Percentiles rank a stretch among this genome's conserved stretches.
Evolutionary conservation across 2,113 vertebrate genomes (phyloP).

Genomic region (Neomonachus schauinslandi): DNA sequence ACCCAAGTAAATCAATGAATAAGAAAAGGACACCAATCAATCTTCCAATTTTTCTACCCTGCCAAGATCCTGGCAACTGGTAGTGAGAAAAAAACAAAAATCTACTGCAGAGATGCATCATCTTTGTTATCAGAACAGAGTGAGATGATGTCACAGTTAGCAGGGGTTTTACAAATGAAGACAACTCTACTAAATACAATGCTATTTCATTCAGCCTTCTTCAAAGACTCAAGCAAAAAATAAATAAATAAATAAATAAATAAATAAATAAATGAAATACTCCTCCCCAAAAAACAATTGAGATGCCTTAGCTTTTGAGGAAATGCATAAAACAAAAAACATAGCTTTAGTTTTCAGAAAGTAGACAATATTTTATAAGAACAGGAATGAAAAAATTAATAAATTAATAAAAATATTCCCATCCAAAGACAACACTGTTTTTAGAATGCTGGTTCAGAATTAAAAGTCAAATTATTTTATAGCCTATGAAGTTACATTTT

Average conservation of each 20-base stretch:
- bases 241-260: not conserved
- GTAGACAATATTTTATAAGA: not conserved
- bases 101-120: not conserved
- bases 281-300: not conserved
- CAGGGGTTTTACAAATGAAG: constrained; percentile 39
- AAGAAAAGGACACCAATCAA: constrained; percentile 66
- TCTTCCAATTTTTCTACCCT: constrained; percentile 49
- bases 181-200: not conserved
- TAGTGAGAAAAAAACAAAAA: not conserved
- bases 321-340: not conserved
- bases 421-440: not conserved
- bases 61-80: constrained; percentile 21
- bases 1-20: constrained; percentile 68
- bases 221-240: not conserved
- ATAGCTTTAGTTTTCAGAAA: not conserved
- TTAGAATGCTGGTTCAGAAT: constrained; percentile 1
- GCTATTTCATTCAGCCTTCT: not conserved
- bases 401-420: not conserved
- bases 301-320: not conserved
- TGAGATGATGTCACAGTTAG: constrained; percentile 7
- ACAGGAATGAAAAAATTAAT: not conserved
- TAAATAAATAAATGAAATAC: not conserved
- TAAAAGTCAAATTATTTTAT: constrained; percentile 19
- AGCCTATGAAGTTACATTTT: not conserved
- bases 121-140: constrained; percentile 15